Conservation (phyloP, 2,113 vertebrate species). For the Choloepus hoffmanni region DNA sequence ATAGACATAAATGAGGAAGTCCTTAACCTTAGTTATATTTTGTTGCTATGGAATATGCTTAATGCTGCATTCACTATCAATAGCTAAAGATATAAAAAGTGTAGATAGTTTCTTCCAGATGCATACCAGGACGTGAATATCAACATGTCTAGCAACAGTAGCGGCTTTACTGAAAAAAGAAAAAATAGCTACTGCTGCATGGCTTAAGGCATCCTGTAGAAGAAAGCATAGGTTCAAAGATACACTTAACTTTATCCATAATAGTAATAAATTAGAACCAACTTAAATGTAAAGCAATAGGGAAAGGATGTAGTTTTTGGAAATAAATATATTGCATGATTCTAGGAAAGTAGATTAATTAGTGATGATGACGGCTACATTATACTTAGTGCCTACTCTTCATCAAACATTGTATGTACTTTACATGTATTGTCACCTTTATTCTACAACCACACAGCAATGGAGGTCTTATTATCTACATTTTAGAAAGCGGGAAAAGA, state of each 20-base stretch:
- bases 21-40: constrained; percentile 50
- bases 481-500: not conserved
- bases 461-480: not conserved
- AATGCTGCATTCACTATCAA: constrained; percentile 31
- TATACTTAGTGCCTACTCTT: not conserved
- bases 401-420: not conserved
- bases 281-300: not conserved
- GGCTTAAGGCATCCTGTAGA: not conserved
- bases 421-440: not conserved
- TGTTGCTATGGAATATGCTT: constrained; percentile 35
- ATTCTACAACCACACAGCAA: not conserved
- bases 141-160: not conserved
- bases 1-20: not conserved
- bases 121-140: not conserved
- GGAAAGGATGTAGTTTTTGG: not conserved
- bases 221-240: not conserved
- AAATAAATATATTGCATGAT: not conserved
- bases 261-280: constrained; percentile 8
- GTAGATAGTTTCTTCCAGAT: constrained; percentile 41
- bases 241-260: not conserved
- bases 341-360: not conserved
- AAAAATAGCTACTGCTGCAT: not conserved
- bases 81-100: constrained; percentile 12
- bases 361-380: not conserved
- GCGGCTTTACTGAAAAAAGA: not conserved